Evolutionary conservation across 2,797 vertebrate genomes (phyloP).

Genomic region (Erethizon dorsatum): DNA sequence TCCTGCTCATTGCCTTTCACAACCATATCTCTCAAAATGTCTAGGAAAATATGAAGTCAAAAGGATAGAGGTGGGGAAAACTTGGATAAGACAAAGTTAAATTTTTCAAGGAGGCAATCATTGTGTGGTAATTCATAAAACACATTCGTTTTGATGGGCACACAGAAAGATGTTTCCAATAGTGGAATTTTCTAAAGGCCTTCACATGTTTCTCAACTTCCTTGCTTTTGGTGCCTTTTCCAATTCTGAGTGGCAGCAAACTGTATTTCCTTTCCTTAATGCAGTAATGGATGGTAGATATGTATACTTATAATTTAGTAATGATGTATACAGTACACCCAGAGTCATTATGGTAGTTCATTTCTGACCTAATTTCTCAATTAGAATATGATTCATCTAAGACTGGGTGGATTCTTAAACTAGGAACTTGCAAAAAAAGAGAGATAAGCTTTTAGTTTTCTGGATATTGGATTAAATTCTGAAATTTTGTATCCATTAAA

Average conservation of each 20-base stretch:
- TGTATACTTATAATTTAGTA: neutral
- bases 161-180: neutral
- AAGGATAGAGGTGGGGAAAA: neutral
- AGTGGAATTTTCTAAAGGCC: neutral
- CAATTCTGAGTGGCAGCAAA: neutral
- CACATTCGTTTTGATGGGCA: neutral
- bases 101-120: neutral
- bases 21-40: neutral
- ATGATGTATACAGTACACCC: neutral
- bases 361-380: conserved; percentile 67
- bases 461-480: conserved; percentile 32
- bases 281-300: neutral
- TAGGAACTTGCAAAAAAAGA: neutral
- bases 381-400: conserved; percentile 61
- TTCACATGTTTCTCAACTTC: neutral
- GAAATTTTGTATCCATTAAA: neutral
- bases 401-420: conserved; percentile 51
- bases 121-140: neutral
- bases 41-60: neutral
- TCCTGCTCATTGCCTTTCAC: neutral
- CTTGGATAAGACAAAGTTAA: neutral
- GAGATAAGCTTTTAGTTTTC: conserved; percentile 28
- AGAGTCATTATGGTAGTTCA: neutral
- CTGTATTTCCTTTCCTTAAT: neutral
- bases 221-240: neutral